Conservation (phyloP, 2,888 invertebrate species). For the Spodoptera picta region DNA sequence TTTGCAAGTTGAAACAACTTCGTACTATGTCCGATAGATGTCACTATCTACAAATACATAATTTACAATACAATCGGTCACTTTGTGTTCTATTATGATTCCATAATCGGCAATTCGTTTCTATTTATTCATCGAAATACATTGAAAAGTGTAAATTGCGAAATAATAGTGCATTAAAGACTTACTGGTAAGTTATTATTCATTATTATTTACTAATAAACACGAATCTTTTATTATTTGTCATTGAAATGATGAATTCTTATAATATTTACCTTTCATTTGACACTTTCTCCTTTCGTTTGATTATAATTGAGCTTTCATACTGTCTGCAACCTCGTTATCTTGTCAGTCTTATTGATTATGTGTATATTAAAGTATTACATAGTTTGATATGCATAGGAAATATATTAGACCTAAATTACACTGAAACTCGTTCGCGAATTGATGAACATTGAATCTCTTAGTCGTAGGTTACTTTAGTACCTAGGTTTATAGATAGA, state of each 20-base stretch:
- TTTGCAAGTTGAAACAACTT: background rate
- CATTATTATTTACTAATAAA: background rate
- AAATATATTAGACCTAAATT: constrained; percentile 28
- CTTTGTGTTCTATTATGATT: constrained; percentile 36
- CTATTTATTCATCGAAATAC: constrained; percentile 8
- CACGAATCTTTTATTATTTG: constrained; percentile 13
- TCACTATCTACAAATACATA: constrained; percentile 1
- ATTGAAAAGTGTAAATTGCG: constrained; percentile 13
- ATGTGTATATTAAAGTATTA: too few species aligned
- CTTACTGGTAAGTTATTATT: constrained; percentile 28
- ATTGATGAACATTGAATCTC: constrained; percentile 36
- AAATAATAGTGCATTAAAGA: background rate
- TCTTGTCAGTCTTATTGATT: too few species aligned
- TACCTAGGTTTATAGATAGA: background rate
- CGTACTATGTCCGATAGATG: constrained; percentile 11
- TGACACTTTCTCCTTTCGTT: too few species aligned
- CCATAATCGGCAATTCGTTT: constrained; percentile 34
- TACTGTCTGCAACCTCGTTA: background rate
- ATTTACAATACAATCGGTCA: constrained; percentile 31
- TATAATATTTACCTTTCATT: background rate
- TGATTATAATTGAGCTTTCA: too few species aligned
- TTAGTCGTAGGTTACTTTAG: background rate
- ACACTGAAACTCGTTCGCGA: constrained; percentile 23
- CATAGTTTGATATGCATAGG: background rate
- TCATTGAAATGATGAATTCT: constrained; percentile 1